A percentile compares a stretch with the other conserved stretches of the same genome.
phyloP scores from a whole-genome alignment of 1,140 invertebrate species.

The Bombus terrestris region DNA sequence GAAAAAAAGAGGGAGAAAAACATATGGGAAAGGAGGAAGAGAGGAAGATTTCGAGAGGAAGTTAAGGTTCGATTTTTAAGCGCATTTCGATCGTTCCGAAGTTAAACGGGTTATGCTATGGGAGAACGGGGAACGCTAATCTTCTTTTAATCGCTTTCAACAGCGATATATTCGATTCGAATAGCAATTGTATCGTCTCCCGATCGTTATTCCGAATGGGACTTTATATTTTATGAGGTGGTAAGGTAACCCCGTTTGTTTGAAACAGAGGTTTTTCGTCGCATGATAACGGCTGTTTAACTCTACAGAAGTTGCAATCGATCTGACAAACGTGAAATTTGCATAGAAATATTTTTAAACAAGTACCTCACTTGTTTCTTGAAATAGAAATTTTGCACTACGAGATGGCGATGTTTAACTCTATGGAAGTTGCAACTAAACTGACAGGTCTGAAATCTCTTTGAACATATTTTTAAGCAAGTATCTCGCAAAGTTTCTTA shows the following conservation, averaged over 20 bases:
- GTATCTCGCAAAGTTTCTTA: no score
- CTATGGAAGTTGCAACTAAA: not conserved
- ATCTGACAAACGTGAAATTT: no score
- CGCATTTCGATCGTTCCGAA: conserved; percentile 3
- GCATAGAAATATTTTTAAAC: no score
- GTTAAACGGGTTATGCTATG: conserved; percentile 13
- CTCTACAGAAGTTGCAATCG: no score
- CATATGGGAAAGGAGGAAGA: not conserved
- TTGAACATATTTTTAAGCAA: no score
- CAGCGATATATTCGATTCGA: conserved; percentile 4
- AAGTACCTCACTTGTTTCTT: no score
- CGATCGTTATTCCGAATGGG: not conserved
- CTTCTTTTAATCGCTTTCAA: not conserved
- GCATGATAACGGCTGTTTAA: no score
- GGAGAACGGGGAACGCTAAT: conserved; percentile 1
- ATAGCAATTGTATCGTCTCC: not conserved
- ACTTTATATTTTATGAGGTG: not conserved
- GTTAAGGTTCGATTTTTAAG: conserved; percentile 19
- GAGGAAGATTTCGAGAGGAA: conserved; percentile 11
- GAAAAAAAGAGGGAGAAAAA: not conserved
- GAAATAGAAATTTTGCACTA: not conserved
- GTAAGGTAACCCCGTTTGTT: not conserved
- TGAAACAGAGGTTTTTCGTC: not conserved
- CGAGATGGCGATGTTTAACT: not conserved
- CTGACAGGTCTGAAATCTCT: not conserved